Evolutionary conservation across 2,888 invertebrate genomes (phyloP).

Genomic region (Oasisia sp.): DNA sequence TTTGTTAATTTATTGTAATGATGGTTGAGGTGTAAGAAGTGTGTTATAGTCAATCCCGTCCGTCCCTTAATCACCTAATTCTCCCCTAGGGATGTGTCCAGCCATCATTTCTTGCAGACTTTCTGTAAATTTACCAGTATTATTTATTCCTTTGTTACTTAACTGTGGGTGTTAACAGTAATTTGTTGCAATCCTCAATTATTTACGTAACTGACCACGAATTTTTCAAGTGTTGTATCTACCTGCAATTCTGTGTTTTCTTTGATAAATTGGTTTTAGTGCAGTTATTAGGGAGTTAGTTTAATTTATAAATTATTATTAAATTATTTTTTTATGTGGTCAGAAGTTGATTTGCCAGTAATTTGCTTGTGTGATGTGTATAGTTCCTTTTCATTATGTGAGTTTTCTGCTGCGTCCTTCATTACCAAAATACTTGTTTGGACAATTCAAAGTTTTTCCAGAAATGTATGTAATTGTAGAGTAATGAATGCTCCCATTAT

Average conservation of each 20-base stretch:
- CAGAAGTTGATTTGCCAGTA: neutral
- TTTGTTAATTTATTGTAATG: no score
- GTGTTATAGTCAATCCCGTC: neutral
- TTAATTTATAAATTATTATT: constrained; percentile 7
- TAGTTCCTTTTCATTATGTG: neutral
- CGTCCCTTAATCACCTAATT: neutral
- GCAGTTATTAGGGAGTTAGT: neutral
- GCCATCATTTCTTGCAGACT: neutral
- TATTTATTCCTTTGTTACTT: neutral
- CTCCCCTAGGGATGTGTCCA: neutral
- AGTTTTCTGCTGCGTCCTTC: no score
- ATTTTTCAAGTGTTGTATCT: neutral
- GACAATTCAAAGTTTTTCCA: no score
- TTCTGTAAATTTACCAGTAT: neutral
- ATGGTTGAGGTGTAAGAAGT: neutral
- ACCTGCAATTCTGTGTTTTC: neutral
- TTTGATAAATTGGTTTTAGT: neutral
- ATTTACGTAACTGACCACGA: neutral
- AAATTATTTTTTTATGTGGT: neutral
- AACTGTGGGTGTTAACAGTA: neutral
- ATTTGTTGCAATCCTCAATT: neutral
- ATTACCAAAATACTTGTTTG: no score
- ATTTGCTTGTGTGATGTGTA: neutral
- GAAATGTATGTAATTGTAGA: no score
- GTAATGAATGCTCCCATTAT: no score